phyloP scores from a whole-genome alignment of 2,113 vertebrate genomes.

The Callipepla squamata region DNA sequence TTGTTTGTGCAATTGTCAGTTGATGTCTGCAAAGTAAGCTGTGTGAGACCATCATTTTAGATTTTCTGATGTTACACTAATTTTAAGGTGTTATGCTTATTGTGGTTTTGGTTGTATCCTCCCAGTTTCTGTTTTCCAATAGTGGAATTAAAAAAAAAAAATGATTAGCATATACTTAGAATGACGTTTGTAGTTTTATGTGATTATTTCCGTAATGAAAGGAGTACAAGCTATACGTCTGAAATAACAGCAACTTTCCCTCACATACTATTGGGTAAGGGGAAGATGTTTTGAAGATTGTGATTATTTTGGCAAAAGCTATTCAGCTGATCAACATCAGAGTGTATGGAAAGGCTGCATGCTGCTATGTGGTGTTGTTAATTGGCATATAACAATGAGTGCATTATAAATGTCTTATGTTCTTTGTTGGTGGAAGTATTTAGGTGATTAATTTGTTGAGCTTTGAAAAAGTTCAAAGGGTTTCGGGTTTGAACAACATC shows the following conservation, averaged over 20 bases:
- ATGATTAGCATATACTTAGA: neutral
- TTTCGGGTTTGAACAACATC: neutral
- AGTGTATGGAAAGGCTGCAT: neutral
- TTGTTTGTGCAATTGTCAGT: neutral
- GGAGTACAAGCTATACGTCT: neutral
- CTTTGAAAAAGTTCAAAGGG: conserved; percentile 47
- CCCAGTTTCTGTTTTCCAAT: neutral
- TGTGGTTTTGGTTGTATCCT: neutral
- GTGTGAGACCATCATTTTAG: neutral
- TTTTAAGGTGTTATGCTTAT: neutral
- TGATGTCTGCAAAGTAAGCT: neutral
- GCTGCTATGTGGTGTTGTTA: conserved; percentile 15
- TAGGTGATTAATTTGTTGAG: neutral
- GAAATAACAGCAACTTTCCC: neutral
- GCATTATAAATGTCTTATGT: neutral
- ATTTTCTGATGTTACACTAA: neutral
- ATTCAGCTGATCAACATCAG: conserved; percentile 22
- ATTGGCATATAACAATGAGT: conserved; percentile 16
- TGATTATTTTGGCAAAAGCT: neutral
- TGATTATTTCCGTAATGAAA: neutral
- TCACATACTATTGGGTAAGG: neutral
- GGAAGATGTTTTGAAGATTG: neutral
- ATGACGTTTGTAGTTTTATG: neutral
- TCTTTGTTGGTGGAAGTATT: neutral
- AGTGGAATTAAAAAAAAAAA: neutral